A percentile compares a stretch with the other conserved stretches of the same genome.
Evolutionary conservation across 1,140 invertebrate genomes (phyloP).

Genomic region (Chionoecetes opilio): DNA sequence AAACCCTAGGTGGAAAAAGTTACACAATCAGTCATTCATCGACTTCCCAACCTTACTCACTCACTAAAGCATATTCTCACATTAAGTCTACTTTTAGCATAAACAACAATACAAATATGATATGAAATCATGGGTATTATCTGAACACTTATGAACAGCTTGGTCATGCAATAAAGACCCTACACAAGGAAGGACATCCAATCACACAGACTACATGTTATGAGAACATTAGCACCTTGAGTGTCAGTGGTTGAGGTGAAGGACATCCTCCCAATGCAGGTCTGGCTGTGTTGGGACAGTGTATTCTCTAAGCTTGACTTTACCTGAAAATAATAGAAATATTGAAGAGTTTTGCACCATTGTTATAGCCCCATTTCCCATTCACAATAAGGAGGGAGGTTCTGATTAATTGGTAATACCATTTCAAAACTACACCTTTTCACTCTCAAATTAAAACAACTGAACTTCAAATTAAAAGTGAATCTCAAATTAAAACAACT

Average conservation of each 20-base stretch:
- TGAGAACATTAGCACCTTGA: constrained; percentile 68
- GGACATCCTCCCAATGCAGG: constrained; percentile 62
- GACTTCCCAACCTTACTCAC: neutral
- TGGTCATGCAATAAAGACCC: neutral
- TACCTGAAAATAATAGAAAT: constrained; percentile 32
- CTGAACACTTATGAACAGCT: neutral
- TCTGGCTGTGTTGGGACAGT: constrained; percentile 62
- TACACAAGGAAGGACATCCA: constrained; percentile 70
- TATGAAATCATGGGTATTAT: neutral
- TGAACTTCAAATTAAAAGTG: too few relatives aligned
- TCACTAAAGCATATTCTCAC: neutral
- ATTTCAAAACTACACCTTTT: too few relatives aligned
- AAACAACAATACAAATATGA: neutral
- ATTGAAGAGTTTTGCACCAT: neutral
- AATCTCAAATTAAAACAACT: too few relatives aligned
- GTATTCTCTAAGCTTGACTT: constrained; percentile 72
- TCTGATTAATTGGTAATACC: too few relatives aligned
- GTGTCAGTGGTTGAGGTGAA: constrained; percentile 69
- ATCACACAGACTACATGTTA: constrained; percentile 68
- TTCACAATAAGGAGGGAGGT: neutral
- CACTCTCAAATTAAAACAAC: too few relatives aligned
- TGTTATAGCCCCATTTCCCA: neutral
- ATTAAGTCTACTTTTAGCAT: neutral
- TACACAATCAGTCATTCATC: neutral
- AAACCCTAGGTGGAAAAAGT: too few relatives aligned